Base-by-base conservation (phyloP, 2,797 vertebrate genomes). In the Capromys pilorides region DNA sequence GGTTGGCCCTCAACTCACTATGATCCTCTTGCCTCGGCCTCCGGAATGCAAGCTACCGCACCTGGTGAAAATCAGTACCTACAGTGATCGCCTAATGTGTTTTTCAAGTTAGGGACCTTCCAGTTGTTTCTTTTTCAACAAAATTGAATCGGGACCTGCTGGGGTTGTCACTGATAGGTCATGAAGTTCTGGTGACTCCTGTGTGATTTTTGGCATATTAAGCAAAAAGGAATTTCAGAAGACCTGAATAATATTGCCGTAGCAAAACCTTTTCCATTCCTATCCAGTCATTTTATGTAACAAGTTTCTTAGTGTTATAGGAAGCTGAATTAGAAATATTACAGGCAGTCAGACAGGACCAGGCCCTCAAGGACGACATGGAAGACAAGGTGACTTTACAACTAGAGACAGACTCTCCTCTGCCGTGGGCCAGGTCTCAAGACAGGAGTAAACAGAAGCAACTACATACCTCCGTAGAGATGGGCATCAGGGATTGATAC, bases 51-150 rank as follows among this genome's bases (percentile, higher is more conserved):
- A 12, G 14, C 31, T 2, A n/a, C 64, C 64, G n/a, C 33, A 33
- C 31, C 64, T 33, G 13, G 28, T 16, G 31, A 67, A 33, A n/a
- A n/a, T n/a, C n/a, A 33, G 64, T 26, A 73, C 80, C 26, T 79
- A 90, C 49, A 94, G 77, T 41, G 49, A 87, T 26, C 13, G 39
- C 49, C 9, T 54, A 86, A 75, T 75, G 88, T 26, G 39, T 69
- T 90, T 94, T 73, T 87, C n/a, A 93, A 81, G 59, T 90, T 77
- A 75, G 59, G 67, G 84, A 28, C 28, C 67, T 94, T 96, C 78
- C 31, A 28, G 75, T 84, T 79, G 87, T 51, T 84, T 87, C 51
- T 26, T 78, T 95, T 93, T 71, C 41, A 33, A 93, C 36, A 85
- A 94, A 87, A 90, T 69, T 84, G 59, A 94, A 62, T 71, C 54